Evolutionary conservation across 2,888 invertebrate genomes (phyloP).

Genomic region (Augiades crinisus): DNA sequence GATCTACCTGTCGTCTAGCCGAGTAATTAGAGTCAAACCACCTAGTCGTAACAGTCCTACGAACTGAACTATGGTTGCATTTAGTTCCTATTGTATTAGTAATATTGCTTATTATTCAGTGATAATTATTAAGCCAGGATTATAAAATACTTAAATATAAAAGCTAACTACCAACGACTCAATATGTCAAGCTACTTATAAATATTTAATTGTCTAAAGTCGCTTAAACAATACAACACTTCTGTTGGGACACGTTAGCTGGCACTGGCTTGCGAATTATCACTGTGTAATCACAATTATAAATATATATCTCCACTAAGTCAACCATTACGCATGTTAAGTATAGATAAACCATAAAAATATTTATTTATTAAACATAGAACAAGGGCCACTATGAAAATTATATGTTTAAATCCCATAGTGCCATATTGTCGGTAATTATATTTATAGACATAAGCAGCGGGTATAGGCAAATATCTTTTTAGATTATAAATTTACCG

Average conservation of each 20-base stretch:
- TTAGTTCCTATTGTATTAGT: conserved; percentile 28
- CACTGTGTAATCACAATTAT: conserved; percentile 10
- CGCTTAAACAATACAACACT: neutral
- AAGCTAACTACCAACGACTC: too few species aligned
- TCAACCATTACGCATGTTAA: conserved; percentile 25
- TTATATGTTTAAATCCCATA: conserved; percentile 75
- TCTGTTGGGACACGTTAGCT: neutral
- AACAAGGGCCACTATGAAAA: conserved; percentile 64
- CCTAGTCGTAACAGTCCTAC: conserved; percentile 24
- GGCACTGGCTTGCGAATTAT: neutral
- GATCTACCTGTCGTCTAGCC: conserved; percentile 4
- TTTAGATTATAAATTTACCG: conserved; percentile 3
- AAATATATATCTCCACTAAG: conserved; percentile 28
- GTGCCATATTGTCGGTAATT: conserved; percentile 56
- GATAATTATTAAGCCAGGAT: conserved; percentile 2
- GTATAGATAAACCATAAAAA: conserved; percentile 30
- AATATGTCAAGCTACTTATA: conserved; percentile 1
- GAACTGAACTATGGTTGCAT: conserved; percentile 13
- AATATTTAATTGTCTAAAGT: neutral
- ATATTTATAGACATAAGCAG: conserved; percentile 22
- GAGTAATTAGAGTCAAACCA: conserved; percentile 7
- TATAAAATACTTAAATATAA: too few species aligned
- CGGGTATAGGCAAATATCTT: neutral
- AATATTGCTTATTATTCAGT: conserved; percentile 8
- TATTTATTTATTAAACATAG: conserved; percentile 36